These are phyloP conservation scores for Anagrus nilaparvatae DNA, from an alignment of 1,140 invertebrate genomes.

Conservation along the genomic window DNA sequence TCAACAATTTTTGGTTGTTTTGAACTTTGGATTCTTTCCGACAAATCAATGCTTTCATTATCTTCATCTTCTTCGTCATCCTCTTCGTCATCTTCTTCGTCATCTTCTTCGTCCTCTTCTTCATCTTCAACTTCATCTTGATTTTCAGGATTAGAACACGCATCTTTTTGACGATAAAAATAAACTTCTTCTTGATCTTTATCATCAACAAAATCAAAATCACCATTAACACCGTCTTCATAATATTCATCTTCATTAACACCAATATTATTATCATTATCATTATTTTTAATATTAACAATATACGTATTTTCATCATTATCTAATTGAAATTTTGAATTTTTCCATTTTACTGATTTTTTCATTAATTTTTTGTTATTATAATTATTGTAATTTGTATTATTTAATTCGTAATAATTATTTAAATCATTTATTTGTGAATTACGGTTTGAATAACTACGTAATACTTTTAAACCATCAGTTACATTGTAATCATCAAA, in stretches of 20 bases:
- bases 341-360: conserved; percentile 15
- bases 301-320: too few species aligned
- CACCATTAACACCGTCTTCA: conserved; percentile 6
- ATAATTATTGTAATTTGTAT: too few species aligned
- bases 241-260: neutral
- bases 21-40: conserved; percentile 1
- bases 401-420: too few species aligned
- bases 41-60: conserved; percentile 8
- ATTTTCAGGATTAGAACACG: conserved; percentile 1
- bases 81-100: conserved; percentile 3
- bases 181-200: conserved; percentile 19
- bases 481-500: conserved; percentile 16
- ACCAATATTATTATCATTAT: neutral
- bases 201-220: conserved; percentile 9
- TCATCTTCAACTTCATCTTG: neutral
- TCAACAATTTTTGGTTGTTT: too few species aligned
- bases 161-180: conserved; percentile 17
- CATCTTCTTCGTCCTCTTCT: neutral
- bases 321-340: conserved; percentile 4
- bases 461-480: conserved; percentile 32
- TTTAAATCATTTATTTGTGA: too few species aligned
- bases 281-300: neutral
- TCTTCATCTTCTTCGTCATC: conserved; percentile 5
- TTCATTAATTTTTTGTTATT: too few species aligned
- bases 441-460: conserved; percentile 26